Evolutionary conservation across 1,140 invertebrate species (phyloP).

Genomic region (Arion vulgaris): DNA sequence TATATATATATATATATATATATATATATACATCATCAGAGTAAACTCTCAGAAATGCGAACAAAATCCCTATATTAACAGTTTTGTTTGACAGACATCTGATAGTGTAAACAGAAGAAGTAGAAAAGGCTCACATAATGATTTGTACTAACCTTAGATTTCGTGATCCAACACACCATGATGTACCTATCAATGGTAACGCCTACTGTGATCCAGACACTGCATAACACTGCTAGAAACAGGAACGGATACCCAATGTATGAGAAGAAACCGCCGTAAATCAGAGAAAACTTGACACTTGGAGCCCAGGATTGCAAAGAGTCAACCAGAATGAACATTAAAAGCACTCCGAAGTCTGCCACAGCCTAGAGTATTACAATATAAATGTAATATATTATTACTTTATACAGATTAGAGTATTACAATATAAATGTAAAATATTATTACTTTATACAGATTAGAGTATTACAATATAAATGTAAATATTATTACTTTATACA

Average conservation of each 20-base stretch:
- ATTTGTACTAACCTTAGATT: slow-evolving; percentile 54
- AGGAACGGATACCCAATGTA: slow-evolving; percentile 61
- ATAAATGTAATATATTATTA: too few species aligned
- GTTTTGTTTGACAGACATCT: too few species aligned
- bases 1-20: slow-evolving; percentile 23
- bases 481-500: too few species aligned
- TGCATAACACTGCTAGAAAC: slow-evolving; percentile 54
- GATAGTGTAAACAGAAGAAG: not conserved
- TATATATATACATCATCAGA: too few species aligned
- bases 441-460: too few species aligned
- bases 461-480: too few species aligned
- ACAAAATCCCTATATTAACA: too few species aligned
- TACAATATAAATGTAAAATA: too few species aligned
- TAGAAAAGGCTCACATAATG: not conserved
- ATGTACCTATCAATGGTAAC: slow-evolving; percentile 64
- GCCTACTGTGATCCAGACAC: slow-evolving; percentile 63
- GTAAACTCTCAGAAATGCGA: too few species aligned
- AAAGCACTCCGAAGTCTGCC: slow-evolving; percentile 51
- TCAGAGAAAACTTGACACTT: slow-evolving; percentile 34
- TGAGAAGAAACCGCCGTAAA: slow-evolving; percentile 55
- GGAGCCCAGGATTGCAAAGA: slow-evolving; percentile 48
- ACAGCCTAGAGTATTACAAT: slow-evolving; percentile 49
- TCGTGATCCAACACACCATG: slow-evolving; percentile 58
- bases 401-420: too few species aligned
- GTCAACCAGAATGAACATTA: slow-evolving; percentile 58